phyloP scores from a whole-genome alignment of 1,140 invertebrate species.

The Maniola jurtina region DNA sequence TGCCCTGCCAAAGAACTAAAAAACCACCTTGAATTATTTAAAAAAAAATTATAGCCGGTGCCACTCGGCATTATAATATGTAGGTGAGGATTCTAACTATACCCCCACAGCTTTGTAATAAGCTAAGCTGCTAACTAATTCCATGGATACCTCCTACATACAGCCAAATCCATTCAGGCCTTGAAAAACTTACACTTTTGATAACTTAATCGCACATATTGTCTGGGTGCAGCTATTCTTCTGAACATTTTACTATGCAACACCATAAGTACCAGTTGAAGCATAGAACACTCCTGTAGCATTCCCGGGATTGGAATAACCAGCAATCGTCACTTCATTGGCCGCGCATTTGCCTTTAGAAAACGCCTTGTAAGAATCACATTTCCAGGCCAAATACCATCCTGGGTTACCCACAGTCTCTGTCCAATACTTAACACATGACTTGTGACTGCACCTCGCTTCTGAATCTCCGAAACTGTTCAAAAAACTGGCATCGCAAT shows the following conservation, averaged over 20 bases:
- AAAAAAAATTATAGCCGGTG: too few species aligned
- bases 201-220: too few species aligned
- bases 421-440: conserved; percentile 59
- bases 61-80: too few species aligned
- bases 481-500: conserved; percentile 68
- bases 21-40: too few species aligned
- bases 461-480: conserved; percentile 57
- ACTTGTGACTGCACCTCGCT: conserved; percentile 67
- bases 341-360: conserved; percentile 48
- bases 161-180: too few species aligned
- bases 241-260: neutral
- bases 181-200: too few species aligned
- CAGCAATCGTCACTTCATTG: conserved; percentile 62
- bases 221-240: too few species aligned
- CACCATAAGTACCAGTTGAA: conserved; percentile 56
- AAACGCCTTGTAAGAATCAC: conserved; percentile 57
- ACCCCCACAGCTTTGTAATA: too few species aligned
- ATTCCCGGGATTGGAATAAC: conserved; percentile 68
- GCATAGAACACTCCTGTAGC: conserved; percentile 64
- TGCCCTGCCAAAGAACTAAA: too few species aligned
- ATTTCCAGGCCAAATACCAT: conserved; percentile 58
- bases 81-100: too few species aligned
- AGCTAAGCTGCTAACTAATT: too few species aligned
- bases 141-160: too few species aligned
- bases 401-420: conserved; percentile 50